A percentile compares a stretch with the other conserved stretches of the same genome.
Conservation (phyloP, 2,113 vertebrate genomes). For the Actinemys pallida region DNA sequence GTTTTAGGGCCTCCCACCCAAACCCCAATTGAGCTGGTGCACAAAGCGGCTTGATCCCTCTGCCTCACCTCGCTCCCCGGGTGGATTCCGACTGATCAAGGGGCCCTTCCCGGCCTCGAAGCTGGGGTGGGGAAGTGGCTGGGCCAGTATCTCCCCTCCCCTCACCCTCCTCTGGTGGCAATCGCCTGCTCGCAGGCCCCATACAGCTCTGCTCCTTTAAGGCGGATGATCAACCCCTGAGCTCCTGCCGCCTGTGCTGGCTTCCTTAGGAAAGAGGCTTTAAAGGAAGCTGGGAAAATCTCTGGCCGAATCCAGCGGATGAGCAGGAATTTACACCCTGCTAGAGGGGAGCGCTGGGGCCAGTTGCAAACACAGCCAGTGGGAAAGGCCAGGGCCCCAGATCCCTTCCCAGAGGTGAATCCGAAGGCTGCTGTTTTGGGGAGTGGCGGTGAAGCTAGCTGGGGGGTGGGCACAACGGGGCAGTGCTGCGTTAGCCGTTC, state of each 20-base stretch:
- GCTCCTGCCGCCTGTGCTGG: background rate
- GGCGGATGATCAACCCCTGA: background rate
- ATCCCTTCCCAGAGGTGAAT: background rate
- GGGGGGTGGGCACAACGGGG: background rate
- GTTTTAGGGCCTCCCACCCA: background rate
- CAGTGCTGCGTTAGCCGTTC: background rate
- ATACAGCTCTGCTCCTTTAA: background rate
- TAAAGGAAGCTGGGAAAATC: background rate
- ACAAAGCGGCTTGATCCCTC: too few species aligned
- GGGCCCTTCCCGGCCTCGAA: background rate
- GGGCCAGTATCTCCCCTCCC: background rate
- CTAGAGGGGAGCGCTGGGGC: too few species aligned
- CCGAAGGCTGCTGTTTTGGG: background rate
- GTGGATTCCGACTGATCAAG: background rate
- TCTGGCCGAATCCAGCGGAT: background rate
- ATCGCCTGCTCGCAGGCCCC: background rate
- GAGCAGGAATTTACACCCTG: too few species aligned
- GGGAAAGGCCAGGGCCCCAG: background rate
- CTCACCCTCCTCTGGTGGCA: background rate
- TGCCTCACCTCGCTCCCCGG: background rate
- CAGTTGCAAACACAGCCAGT: too few species aligned
- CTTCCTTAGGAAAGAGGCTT: background rate
- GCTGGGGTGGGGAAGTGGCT: background rate
- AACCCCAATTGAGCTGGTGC: background rate
- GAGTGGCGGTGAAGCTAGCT: background rate